Conservation (phyloP, 1,140 invertebrate genomes). For the Himalopsyche phryganea region DNA sequence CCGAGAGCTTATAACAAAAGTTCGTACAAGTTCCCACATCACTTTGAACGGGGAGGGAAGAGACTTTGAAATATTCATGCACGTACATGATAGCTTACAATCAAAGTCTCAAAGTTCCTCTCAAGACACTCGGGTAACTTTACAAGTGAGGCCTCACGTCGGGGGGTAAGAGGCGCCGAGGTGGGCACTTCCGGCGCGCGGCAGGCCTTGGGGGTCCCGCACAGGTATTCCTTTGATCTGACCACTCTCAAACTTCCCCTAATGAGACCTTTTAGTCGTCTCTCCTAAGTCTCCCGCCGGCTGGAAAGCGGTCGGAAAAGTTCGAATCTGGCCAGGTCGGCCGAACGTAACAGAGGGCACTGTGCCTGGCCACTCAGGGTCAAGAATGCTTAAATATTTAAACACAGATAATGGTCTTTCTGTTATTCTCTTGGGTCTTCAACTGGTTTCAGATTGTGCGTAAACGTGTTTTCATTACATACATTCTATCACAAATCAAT, state of each 20-base stretch:
- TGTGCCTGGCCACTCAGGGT: too few species aligned
- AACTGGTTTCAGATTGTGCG: too few species aligned
- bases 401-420: too few species aligned
- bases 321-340: neutral
- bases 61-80: conserved; percentile 5
- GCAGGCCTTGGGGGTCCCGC: neutral
- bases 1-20: too few species aligned
- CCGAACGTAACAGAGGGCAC: too few species aligned
- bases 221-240: conserved; percentile 34
- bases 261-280: conserved; percentile 30
- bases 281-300: neutral
- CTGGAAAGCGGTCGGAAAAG: neutral
- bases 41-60: neutral
- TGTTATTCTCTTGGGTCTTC: too few species aligned
- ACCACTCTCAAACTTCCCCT: conserved; percentile 32
- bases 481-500: too few species aligned
- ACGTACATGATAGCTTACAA: conserved; percentile 1
- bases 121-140: conserved; percentile 7
- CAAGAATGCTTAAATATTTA: too few species aligned
- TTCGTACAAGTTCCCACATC: neutral
- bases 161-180: neutral
- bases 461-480: too few species aligned
- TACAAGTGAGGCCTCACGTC: conserved; percentile 3
- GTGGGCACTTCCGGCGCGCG: conserved; percentile 15
- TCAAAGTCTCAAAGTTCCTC: conserved; percentile 12